Evolutionary conservation across 1,140 invertebrate genomes (phyloP), one percentile per base, ranked within the genome.

Genomic region (Cepaea nemoralis): DNA sequence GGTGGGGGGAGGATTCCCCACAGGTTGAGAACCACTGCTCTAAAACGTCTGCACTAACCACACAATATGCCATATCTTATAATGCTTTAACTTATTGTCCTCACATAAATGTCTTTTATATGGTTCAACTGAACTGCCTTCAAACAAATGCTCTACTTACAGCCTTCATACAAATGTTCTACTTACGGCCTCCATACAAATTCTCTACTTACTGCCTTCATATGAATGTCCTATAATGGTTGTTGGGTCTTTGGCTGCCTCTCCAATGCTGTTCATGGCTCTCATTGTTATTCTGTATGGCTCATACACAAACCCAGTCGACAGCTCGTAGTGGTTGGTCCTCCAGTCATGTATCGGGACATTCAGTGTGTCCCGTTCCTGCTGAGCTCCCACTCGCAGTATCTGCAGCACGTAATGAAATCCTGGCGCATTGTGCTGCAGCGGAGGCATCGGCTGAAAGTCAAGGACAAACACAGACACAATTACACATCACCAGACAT

Each of bases 391-490:
- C 33, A 48, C 90, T 95, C 75, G 95, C 93, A 95, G 95, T 93
- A 96, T 99, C 81, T 94, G 95, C 5, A 99, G 95, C 83, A 95
- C 93, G 90, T 99, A 99, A 86, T 95, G 94, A 91, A 99, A 98
- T 71, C 94, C 94, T 0, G 96, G 96, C 0, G 95, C 98, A 93
- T 99, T 98, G 91, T 99, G 98, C 84, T 99, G 97, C 86, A 99
- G 96, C 91, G 97, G 94, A 0, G 97, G 95, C 97, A 99, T 98
- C 77, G 95, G 94, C 95, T 95, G 89, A 31, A 85, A 89, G 77
- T 63, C 50, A 80, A 48, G 40, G 82, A 80, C 14, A 73, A 67
- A 27, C n/a, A n/a, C n/a, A n/a, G n/a, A n/a, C n/a, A n/a, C n/a
- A n/a, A n/a, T n/a, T n/a, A n/a, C n/a, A n/a, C n/a, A n/a, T n/a